Evolutionary conservation across 2,888 invertebrate species (phyloP), one percentile per base, ranked within the genome.

Genomic region (Meta bourneti): DNA sequence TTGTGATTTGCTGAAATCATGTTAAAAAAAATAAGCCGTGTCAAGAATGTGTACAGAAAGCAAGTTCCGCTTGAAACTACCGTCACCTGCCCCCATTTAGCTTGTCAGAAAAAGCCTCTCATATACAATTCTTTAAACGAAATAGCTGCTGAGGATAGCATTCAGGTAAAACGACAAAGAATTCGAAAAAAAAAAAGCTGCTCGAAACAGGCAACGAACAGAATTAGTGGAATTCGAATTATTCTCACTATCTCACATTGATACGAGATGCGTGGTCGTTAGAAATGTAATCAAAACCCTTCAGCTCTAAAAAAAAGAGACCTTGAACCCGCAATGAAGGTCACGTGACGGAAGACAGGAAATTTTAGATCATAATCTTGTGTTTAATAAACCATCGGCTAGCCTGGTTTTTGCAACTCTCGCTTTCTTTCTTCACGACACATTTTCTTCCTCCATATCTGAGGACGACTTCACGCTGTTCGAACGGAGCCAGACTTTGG

Each of bases 271-370:
- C 78, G 48, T 34, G 74, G 54, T 34, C 74, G 54, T 75, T 54
- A 84, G 84, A 84, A 61, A 84, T 74, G 74, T 34, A 84, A 84
- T 61, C 75, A 75, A 34, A 54, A 54, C 75, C 9, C 71, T 81
- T 61, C 69, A 20, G 1, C 34, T 2, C 34, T n/a, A 61, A 84
- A 84, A 54, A 72, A 70, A 52, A 54, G 5, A 61, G 71, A 80
- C 88, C 88, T 88, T 80, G 88, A 88, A 88, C 88, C 80, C n/a
- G 72, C 54, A 61, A 20, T 34, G 80, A 88, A 88, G 89, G 89
- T 83, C 78, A 80, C 7, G 52, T 16, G n/a, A 61, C 70, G 75
- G 20, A 80, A 52, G 61, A 83, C 52, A 69, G 34, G 52, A n/a
- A 49, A 81, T 74, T 82, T 19, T 51, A 75, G 89, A 89, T 89